phyloP scores from a whole-genome alignment of 2,888 invertebrate species.

The Galerucella pusilla region DNA sequence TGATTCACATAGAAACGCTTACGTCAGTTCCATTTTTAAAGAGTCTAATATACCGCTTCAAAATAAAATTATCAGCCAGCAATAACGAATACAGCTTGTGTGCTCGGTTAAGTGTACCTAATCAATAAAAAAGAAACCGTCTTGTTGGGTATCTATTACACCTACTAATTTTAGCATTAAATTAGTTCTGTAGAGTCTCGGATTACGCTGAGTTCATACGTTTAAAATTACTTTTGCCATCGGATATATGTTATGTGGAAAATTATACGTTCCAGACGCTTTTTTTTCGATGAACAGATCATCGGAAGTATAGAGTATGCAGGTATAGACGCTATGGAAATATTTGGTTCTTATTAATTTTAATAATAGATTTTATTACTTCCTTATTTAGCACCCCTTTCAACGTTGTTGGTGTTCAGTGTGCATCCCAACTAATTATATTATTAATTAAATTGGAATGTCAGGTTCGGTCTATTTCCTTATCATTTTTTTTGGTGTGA shows the following conservation, averaged over 20 bases:
- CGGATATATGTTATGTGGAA: constrained; percentile 11
- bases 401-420: background rate
- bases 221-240: constrained; percentile 7
- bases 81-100: background rate
- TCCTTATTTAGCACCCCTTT: background rate
- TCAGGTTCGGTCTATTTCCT: too few relatives aligned
- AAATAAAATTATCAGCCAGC: background rate
- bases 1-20: background rate
- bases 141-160: constrained; percentile 1
- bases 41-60: background rate
- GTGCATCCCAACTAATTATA: background rate
- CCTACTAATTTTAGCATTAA: constrained; percentile 10
- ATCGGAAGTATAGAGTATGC: constrained; percentile 8
- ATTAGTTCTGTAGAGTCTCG: constrained; percentile 3
- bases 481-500: too few relatives aligned
- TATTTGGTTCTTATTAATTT: background rate
- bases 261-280: constrained; percentile 9
- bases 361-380: background rate
- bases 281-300: background rate
- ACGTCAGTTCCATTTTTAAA: background rate
- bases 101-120: constrained; percentile 4
- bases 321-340: background rate
- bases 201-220: constrained; percentile 5
- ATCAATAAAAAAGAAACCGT: constrained; percentile 5
- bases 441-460: too few relatives aligned